Percentiles rank a stretch among this genome's conserved stretches.
These are phyloP conservation scores for Cyprinodon tularosa DNA, from an alignment of 2,113 vertebrate species.

Conservation along the genomic window DNA sequence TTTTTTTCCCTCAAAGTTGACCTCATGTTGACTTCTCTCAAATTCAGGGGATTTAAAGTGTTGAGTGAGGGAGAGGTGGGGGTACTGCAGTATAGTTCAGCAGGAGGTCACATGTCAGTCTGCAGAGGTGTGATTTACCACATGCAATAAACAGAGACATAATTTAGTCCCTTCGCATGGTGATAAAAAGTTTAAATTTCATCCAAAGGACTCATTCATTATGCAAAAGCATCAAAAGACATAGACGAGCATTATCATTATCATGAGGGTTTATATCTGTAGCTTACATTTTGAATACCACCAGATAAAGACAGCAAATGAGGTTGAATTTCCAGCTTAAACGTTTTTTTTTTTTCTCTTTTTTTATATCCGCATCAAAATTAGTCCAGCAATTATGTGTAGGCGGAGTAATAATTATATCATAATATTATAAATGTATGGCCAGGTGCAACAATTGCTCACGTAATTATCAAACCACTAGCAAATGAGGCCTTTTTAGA, in stretches of 20 bases:
- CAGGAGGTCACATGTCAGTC: conserved; percentile 53
- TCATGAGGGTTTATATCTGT: conserved; percentile 11
- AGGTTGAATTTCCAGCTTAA: conserved; percentile 31
- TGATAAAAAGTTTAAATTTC: background rate
- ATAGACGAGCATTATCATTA: background rate
- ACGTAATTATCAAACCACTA: background rate
- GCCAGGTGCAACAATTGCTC: conserved; percentile 43
- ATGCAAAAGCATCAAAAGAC: background rate
- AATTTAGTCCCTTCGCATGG: conserved; percentile 7
- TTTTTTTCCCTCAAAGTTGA: conserved; percentile 33
- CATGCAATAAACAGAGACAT: background rate
- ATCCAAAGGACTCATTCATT: conserved; percentile 4
- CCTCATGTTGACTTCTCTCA: conserved; percentile 58
- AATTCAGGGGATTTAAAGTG: conserved; percentile 40
- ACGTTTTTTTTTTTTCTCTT: conserved; percentile 16
- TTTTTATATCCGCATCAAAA: background rate
- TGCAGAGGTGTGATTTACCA: conserved; percentile 26
- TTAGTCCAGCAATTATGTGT: conserved; percentile 45
- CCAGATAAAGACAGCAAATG: conserved; percentile 2
- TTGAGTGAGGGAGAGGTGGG: background rate
- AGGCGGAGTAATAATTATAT: conserved; percentile 48
- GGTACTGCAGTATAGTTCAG: conserved; percentile 39
- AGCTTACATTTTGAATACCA: conserved; percentile 18
- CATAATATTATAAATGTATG: conserved; percentile 49
- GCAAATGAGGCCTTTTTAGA: conserved; percentile 6